These are phyloP conservation scores for Actias luna DNA, from an alignment of 2,888 invertebrate genomes.

Conservation along the genomic window DNA sequence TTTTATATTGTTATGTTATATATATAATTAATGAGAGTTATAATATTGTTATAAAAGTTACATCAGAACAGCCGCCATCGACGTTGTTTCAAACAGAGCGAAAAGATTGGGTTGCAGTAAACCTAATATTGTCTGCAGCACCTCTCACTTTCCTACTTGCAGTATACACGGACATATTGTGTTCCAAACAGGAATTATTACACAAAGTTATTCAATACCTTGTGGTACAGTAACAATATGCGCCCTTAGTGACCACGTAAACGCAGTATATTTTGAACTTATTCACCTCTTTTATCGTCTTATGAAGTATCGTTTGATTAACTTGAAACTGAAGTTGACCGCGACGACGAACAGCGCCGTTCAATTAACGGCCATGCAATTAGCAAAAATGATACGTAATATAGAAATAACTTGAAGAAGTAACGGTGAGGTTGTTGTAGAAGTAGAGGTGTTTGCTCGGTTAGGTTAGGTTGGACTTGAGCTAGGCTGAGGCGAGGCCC, in stretches of 20 bases:
- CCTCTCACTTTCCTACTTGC: conserved; percentile 36
- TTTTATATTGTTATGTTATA: background rate
- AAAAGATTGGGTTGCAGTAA: conserved; percentile 36
- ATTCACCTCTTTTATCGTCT: background rate
- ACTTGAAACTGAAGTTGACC: no score
- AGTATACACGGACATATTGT: background rate
- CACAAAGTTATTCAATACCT: background rate
- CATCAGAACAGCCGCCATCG: background rate
- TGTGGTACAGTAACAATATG: background rate
- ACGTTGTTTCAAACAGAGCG: conserved; percentile 45
- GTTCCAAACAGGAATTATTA: background rate
- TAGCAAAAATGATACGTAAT: no score
- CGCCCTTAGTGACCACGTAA: background rate
- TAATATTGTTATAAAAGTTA: conserved; percentile 7
- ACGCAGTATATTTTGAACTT: no score
- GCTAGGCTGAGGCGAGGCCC: no score
- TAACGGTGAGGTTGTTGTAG: no score
- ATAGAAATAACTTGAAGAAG: no score
- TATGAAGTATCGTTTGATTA: no score
- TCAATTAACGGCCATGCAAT: no score
- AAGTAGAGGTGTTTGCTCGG: no score
- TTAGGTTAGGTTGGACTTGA: no score
- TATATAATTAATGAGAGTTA: background rate
- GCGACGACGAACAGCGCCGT: no score
- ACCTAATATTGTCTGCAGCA: conserved; percentile 38